Evolutionary conservation across 2,888 invertebrate species (phyloP).

Genomic region (Ormyrus nitidulus): DNA sequence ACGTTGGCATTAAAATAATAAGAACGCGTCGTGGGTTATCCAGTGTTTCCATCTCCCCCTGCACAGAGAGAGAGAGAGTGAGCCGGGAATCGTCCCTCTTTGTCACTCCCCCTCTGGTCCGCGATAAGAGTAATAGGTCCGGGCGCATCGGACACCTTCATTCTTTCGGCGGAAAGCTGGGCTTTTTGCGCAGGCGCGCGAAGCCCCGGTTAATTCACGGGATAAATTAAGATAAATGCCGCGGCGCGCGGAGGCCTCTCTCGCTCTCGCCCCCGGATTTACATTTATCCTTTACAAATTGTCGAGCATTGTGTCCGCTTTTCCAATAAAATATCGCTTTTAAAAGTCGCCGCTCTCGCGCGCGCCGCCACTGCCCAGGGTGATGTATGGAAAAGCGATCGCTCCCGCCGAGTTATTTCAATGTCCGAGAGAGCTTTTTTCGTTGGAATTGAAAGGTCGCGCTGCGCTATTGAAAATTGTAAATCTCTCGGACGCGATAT

Average conservation of each 20-base stretch:
- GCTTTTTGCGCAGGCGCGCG: background rate
- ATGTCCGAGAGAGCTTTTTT: background rate
- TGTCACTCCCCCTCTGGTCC: background rate
- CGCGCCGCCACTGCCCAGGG: background rate
- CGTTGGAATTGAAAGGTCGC: no score
- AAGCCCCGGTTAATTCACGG: constrained; percentile 42
- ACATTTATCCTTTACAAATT: constrained; percentile 50
- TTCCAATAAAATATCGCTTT: constrained; percentile 27
- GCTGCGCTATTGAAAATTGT: background rate
- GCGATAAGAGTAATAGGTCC: constrained; percentile 47
- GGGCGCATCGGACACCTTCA: background rate
- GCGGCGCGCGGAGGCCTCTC: background rate
- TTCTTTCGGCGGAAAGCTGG: background rate
- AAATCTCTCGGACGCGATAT: background rate
- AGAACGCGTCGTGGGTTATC: no score
- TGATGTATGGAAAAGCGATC: background rate
- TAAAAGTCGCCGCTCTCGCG: background rate
- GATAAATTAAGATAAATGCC: constrained; percentile 52
- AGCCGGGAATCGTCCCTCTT: background rate
- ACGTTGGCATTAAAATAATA: no score
- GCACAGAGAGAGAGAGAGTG: no score
- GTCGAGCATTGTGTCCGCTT: constrained; percentile 24
- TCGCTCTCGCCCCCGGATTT: constrained; percentile 29
- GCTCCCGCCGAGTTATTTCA: background rate
- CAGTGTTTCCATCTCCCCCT: no score